Evolutionary conservation across 1,140 invertebrate species (phyloP), one percentile per base, ranked within the genome.

Genomic region (Atopsyche davidsoni): DNA sequence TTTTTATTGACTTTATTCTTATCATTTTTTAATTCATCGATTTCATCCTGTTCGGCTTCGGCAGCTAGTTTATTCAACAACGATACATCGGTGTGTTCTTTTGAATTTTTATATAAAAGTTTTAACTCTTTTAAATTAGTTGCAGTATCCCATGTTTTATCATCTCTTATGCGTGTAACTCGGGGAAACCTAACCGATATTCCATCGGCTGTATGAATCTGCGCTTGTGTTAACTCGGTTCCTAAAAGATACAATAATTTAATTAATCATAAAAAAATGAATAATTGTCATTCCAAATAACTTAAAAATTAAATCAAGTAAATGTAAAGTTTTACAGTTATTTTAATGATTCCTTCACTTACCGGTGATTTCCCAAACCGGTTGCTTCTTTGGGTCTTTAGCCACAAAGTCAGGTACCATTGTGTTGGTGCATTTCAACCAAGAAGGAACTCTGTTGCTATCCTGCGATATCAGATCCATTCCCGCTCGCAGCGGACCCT

Each of bases 111-210:
- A 59, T 77, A 86, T 3, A 87, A 65, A 35, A 66, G 59, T 51
- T 79, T 75, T 1, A 96, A 67, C 64, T 92, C 82, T 28, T 80
- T 70, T 22, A 95, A 67, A 64, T 78, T 82, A 1, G 91, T 96
- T 0, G 92, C 91, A 0, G 82, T 80, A 59, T 88, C 68, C 81
- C 89, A 92, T 41, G 77, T 71, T 73, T 96, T 96, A 63, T 96
- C 92, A 55, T 80, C 68, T 35, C 92, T 76, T 46, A 92, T 82
- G 55, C 80, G 80, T 1, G 89, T 89, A 0, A 96, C 85, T 52
- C 93, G 75, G 3, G 93, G 93, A 75, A 96, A 96, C 57, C 92
- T 72, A 36, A 96, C 91, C 2, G 91, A 95, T 60, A 96, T 94
- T 3, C 91, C 89, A 64, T 86, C 80, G 2, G 91, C 91, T 3